Conservation (phyloP, 2,888 invertebrate genomes). For the Pristionchus exspectatus region DNA sequence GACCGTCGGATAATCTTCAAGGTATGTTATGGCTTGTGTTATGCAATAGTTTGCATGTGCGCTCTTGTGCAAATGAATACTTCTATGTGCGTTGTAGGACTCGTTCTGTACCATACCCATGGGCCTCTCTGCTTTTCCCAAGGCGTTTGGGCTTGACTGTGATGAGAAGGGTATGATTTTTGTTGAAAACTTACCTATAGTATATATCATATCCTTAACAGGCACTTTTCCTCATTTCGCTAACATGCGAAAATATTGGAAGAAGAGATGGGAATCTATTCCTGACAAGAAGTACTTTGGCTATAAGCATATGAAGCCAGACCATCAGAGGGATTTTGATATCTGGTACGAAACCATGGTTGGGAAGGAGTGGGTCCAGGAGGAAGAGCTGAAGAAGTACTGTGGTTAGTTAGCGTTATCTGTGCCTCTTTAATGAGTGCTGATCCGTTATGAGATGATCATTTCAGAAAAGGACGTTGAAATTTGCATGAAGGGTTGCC, state of each 20-base stretch:
- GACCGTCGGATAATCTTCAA: neutral
- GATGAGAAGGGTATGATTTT: neutral
- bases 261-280: too few relatives aligned
- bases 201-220: too few relatives aligned
- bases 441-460: neutral
- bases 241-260: neutral
- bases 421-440: neutral
- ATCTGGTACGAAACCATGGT: neutral
- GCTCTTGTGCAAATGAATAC: neutral
- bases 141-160: neutral
- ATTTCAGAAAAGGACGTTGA: neutral
- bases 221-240: neutral
- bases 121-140: neutral
- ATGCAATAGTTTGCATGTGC: neutral
- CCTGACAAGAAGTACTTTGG: too few relatives aligned
- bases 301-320: neutral
- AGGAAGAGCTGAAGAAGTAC: neutral
- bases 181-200: neutral
- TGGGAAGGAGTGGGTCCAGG: too few relatives aligned
- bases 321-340: neutral
- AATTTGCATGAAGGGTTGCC: neutral
- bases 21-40: neutral
- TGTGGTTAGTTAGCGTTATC: neutral
- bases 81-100: neutral
- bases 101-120: neutral